Base-by-base conservation (phyloP, 2,797 vertebrate genomes). In the Enteromius thamalakanensis region DNA sequence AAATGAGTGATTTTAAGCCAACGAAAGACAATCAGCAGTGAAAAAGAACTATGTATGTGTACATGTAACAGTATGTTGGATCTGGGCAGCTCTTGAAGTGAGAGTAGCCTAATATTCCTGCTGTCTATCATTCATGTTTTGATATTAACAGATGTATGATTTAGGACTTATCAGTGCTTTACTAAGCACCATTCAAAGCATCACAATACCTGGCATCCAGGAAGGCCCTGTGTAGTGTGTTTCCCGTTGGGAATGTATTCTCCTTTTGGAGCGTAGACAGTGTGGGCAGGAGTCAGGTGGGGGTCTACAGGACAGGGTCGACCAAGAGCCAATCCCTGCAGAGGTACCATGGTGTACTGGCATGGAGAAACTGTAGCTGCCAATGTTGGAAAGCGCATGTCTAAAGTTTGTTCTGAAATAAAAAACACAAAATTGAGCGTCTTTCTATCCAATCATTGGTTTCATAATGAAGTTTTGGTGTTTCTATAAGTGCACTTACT, bases 261-360 rank as follows among this genome's bases (percentile, higher is more conserved):
- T 14, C 90, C 92, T 6, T 93, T 93, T 2, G 88, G 69, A 0
- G 93, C 45, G 10, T 95, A 96, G 34, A 93, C 84, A 6, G 90
- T 80, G 6, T 94, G 94, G 1, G 91, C 88, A 1, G 90, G 72
- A 0, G 94, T 79, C 82, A 95, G 92, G 89, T 94, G 96, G 78
- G 92, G 89, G 0, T 89, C 94, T 78, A 94, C 55, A 0, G 94
- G 95, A 90, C 96, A 95, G 89, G 93, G 96, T 23, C 96, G 95
- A 0, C 76, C 94, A 87, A 96, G 90, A 1, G 96, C 92, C 53
- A 95, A 91, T 26, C 97, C 96, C 87, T 96, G 95, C 74, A 99
- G 92, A 0, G 97, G 97, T 34, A 98, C 98, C 98, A 99, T 97
- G 51, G 98, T 98, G 90, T 99, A 99, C 86, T 98, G 98, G 90